These are phyloP conservation scores for Paracentrotus lividus DNA, from an alignment of 53 echinoderm and acorn worm genomes.

Conservation along the genomic window DNA sequence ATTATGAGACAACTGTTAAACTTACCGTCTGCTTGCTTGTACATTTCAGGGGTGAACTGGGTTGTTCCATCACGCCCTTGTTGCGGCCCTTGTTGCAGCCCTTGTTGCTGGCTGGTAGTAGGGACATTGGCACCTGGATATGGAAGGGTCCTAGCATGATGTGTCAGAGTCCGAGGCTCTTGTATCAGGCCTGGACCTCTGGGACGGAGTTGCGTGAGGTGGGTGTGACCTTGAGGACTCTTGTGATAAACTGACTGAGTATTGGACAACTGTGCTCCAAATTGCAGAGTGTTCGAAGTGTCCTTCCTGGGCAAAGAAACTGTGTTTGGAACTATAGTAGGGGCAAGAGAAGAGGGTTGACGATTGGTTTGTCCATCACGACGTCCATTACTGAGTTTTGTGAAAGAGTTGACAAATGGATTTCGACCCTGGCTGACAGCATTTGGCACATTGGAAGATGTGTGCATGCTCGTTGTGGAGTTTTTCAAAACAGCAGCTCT, in stretches of 20 bases:
- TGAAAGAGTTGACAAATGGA: neutral
- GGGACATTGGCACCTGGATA: neutral
- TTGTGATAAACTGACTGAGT: neutral
- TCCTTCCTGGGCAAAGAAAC: neutral
- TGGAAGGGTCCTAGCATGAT: neutral
- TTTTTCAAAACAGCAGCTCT: neutral
- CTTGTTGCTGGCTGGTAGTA: neutral
- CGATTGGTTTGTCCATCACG: neutral
- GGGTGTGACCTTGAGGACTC: neutral
- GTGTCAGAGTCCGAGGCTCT: neutral
- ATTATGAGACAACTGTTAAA: too few relatives aligned
- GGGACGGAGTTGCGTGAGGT: neutral
- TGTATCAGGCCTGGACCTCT: neutral
- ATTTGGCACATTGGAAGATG: neutral
- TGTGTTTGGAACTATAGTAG: neutral
- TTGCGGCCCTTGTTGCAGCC: too few relatives aligned
- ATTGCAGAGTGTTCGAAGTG: neutral
- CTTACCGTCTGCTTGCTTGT: slow-evolving; percentile 14
- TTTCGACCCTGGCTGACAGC: neutral
- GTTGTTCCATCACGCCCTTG: neutral
- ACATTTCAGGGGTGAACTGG: neutral
- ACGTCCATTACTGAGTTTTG: neutral
- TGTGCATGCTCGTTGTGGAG: neutral
- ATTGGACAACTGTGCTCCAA: neutral
- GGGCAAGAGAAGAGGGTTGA: neutral